Base-by-base conservation (phyloP, 1,140 invertebrate species). In the Pseudachorutes palmiensis region DNA sequence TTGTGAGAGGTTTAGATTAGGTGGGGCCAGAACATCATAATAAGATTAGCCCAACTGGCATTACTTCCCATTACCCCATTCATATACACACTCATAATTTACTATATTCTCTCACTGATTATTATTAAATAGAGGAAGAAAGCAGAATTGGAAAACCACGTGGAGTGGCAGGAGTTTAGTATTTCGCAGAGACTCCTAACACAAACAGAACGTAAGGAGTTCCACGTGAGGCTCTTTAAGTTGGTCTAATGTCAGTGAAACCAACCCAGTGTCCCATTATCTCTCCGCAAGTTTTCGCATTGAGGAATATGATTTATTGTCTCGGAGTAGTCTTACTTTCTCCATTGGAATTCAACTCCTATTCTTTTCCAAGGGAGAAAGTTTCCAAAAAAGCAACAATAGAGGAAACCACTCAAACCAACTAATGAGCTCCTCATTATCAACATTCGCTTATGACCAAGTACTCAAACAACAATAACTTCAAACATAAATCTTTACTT, bases 21-120 rank as follows among this genome's bases (percentile, higher is more conserved):
- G 51, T 14, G n/a, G n/a, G n/a, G n/a, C n/a, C n/a, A 24, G 12
- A 22, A 55, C 24, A 55, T 55, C 12, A 55, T 55, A 55, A 55
- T 55, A 55, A 55, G 51, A 55, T 55, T 55, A 55, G 51, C 51
- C 24, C 51, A 55, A 55, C 51, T 55, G 24, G 51, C 51, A 55
- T 55, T 55, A 55, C 51, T 55, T 55, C 51, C 51, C 12, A 14
- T 55, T 55, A 55, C 5, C 3, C 51, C 51, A 19, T 26, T 55
- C 51, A 55, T 26, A 14, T 24, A 19, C 51, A 9, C 5, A 9
- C 51, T 16, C 51, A 14, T 55, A 55, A 55, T 55, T 55, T 55
- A 55, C 51, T 55, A 14, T 24, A 9, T 55, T n/a, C n/a, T n/a
- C n/a, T n/a, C n/a, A 55, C 9, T 55, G 51, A 55, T 55, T 55